Evolutionary conservation across 2,888 invertebrate genomes (phyloP), one percentile per base, ranked within the genome.

Genomic region (Stegana nigrithorax): DNA sequence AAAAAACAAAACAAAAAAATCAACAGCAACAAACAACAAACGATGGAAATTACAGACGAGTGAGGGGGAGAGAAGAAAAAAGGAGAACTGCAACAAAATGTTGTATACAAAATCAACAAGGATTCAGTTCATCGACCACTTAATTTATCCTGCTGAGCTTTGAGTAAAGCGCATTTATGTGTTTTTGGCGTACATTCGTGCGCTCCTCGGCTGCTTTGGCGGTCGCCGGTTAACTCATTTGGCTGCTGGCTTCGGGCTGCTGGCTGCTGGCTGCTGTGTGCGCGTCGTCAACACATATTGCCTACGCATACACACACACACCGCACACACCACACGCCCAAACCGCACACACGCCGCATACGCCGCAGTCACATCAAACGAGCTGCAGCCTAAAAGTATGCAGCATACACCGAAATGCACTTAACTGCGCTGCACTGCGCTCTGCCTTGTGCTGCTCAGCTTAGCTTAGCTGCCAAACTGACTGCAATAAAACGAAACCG

Each of bases 91-190:
- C 19, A 21, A 55, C 36, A 47, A 50, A 45, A 59, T 50, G 32
- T 12, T 64, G 71, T 77, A 76, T 69, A 76, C 77, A 77, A 77
- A 79, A 78, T 81, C 81, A 81, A 81, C 82, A 79, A 73, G 75
- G 81, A 75, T 81, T 75, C 80, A 81, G 81, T 81, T 81, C 81
- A 81, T 81, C 81, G 81, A 81, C 81, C 81, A 81, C 81, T 81
- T 81, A 81, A 81, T 81, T 81, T 81, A 80, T 80, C 80, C 81
- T 71, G 75, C 74, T 80, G 79, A 78, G 78, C 78, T 74, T 78
- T 77, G 77, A 73, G 77, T 67, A 75, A 75, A 74, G 71, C 78
- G 70, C 71, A 69, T 73, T 72, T 71, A 64, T 69, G 70, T 68
- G 67, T 69, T 57, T 60, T 60, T 50, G 59, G 50, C 39, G 27